These are phyloP conservation scores for Brachyhypopomus gauderio DNA, from an alignment of 2,113 vertebrate species.

Conservation along the genomic window DNA sequence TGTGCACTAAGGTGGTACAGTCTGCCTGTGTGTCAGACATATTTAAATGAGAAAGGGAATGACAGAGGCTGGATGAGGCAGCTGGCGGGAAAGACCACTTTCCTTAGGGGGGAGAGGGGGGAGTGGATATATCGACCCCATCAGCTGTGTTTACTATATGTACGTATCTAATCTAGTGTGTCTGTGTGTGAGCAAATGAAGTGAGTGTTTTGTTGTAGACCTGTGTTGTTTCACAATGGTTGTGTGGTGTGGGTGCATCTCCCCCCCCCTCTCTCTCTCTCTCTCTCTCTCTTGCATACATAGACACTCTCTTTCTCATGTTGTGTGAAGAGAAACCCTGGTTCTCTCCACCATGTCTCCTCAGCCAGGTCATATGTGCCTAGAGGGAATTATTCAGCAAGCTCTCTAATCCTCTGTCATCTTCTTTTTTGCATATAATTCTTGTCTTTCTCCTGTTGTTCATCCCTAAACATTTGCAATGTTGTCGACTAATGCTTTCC, in stretches of 20 bases:
- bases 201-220: constrained; percentile 31
- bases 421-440: constrained; percentile 21
- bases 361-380: constrained; percentile 15
- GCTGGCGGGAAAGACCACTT: constrained; percentile 65
- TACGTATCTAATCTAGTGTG: constrained; percentile 67
- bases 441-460: constrained; percentile 17
- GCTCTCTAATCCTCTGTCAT: constrained; percentile 51
- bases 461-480: constrained; percentile 48
- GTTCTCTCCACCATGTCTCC: constrained; percentile 10
- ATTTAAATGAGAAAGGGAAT: constrained; percentile 76
- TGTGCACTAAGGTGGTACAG: constrained; percentile 67
- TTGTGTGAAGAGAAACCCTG: not conserved
- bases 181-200: constrained; percentile 40
- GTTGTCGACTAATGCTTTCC: constrained; percentile 52
- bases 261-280: constrained; percentile 21
- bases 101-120: constrained; percentile 66
- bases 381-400: constrained; percentile 3
- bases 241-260: constrained; percentile 40
- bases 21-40: constrained; percentile 75
- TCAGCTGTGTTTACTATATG: constrained; percentile 72
- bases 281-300: constrained; percentile 26
- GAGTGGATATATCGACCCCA: constrained; percentile 50
- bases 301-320: constrained; percentile 25
- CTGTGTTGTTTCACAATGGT: constrained; percentile 27
- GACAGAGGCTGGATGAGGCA: constrained; percentile 73